Evolutionary conservation across 2,888 invertebrate species (phyloP), one percentile per base, ranked within the genome.

Genomic region (Muschampia plurimacula): DNA sequence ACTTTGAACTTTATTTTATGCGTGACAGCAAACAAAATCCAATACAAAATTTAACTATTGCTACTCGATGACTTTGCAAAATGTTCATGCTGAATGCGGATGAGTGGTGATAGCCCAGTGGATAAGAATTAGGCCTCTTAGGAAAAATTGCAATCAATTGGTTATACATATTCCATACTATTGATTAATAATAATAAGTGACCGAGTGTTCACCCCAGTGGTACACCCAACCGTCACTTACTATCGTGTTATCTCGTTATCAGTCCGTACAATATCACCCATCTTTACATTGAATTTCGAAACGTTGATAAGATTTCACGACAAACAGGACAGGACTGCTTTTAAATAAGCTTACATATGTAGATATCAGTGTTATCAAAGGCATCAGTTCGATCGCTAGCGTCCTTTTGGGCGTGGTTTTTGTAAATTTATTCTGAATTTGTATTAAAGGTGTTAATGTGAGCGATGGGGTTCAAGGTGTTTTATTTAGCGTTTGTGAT

Each of bases 211-310:
- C 65, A 28, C 39, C 77, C 77, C 71, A 74, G 76, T 49, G 72
- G 62, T 66, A 76, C 72, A 67, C 77, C 77, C 55, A 69, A 67
- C n/a, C 52, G 69, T 55, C 70, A 71, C 65, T 74, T 70, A 73
- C 72, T 68, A 68, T 39, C 67, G 67, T 69, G 74, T 70, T 74
- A 75, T 76, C 76, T 55, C 39, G 5, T 76, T 81, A 81, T 80
- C 81, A 77, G 32, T 64, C 60, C 64, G 49, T 71, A 75, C 71
- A 39, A 76, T 83, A 90, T 90, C 90, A 86, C 84, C 82, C 79
- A 87, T 85, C 86, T 90, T 87, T 91, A 89, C 88, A 80, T 77
- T 87, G 91, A 89, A 92, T 91, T 91, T 92, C 87, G 87, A 90
- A 91, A 91, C 79, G 74, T 62, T 78, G 92, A 92, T 92, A 91